phyloP scores from a whole-genome alignment of 2,888 invertebrate genomes.

The Pegoplata infirma region DNA sequence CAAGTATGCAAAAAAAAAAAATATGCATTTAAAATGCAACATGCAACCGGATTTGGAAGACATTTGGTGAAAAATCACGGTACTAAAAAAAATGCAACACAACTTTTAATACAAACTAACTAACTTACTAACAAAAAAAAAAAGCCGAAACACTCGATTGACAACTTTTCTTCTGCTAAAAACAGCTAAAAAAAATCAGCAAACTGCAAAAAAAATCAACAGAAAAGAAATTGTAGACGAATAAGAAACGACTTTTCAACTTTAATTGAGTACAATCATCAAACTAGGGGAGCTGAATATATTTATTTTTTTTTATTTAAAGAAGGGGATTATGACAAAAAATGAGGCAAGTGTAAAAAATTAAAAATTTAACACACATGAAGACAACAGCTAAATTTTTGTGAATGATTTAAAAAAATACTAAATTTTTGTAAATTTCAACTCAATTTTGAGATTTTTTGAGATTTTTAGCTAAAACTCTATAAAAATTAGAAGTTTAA shows the following conservation, averaged over 20 bases:
- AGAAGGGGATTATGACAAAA: neutral
- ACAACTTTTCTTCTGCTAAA: conserved; percentile 64
- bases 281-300: conserved; percentile 28
- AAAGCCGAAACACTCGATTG: conserved; percentile 63
- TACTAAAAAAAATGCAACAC: conserved; percentile 30
- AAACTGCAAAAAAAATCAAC: conserved; percentile 29
- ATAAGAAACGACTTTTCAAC: conserved; percentile 60
- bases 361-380: neutral
- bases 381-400: conserved; percentile 29
- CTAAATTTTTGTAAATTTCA: neutral
- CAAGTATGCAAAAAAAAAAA: conserved; percentile 21
- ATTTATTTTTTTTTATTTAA: neutral
- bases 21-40: conserved; percentile 31
- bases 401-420: conserved; percentile 37
- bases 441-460: conserved; percentile 12
- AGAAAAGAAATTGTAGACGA: conserved; percentile 48
- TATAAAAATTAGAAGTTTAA: conserved; percentile 20
- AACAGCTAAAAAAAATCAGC: conserved; percentile 18
- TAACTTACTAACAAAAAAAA: no score
- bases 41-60: conserved; percentile 58
- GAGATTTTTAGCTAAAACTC: conserved; percentile 5
- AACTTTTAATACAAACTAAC: conserved; percentile 29
- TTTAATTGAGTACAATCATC: conserved; percentile 62
- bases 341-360: conserved; percentile 42
- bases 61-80: conserved; percentile 57